A percentile compares a stretch with the other conserved stretches of the same genome.
These are phyloP conservation scores for Seriola dumerili DNA, from an alignment of 2,113 vertebrate species.

Conservation along the genomic window DNA sequence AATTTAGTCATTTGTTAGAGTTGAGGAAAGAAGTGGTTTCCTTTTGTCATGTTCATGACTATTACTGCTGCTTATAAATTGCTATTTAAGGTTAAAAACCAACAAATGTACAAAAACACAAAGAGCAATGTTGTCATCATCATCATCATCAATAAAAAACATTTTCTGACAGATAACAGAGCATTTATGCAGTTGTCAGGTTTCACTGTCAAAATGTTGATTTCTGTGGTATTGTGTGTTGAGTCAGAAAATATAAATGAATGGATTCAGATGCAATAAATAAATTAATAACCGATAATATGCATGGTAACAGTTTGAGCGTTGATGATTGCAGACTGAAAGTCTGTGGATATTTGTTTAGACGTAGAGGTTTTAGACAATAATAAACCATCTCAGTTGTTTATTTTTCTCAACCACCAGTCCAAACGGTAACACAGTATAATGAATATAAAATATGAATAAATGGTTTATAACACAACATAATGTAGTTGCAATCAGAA, in stretches of 20 bases:
- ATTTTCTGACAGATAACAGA: not conserved
- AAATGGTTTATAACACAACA: not conserved
- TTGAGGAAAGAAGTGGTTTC: slow-evolving; percentile 32
- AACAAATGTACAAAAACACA: not conserved
- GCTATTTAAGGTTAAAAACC: slow-evolving; percentile 1
- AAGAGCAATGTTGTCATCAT: not conserved
- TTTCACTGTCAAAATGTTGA: slow-evolving; percentile 11
- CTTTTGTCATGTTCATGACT: slow-evolving; percentile 2
- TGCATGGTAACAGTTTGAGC: not conserved
- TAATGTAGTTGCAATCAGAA: not conserved
- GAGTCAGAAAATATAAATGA: not conserved
- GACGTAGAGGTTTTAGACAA: too few species aligned
- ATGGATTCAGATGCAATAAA: not conserved
- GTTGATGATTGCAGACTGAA: not conserved
- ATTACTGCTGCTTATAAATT: slow-evolving; percentile 17
- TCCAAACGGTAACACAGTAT: not conserved
- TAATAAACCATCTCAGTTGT: too few species aligned
- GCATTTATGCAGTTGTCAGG: not conserved
- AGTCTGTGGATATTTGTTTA: not conserved
- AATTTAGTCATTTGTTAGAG: slow-evolving; percentile 55
- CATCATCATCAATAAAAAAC: not conserved
- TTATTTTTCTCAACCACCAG: too few species aligned
- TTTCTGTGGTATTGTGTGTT: not conserved
- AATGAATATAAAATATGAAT: not conserved
- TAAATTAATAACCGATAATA: not conserved